Conservation (phyloP, 2,888 invertebrate species). For the Scelioninae gen. 2 region DNA sequence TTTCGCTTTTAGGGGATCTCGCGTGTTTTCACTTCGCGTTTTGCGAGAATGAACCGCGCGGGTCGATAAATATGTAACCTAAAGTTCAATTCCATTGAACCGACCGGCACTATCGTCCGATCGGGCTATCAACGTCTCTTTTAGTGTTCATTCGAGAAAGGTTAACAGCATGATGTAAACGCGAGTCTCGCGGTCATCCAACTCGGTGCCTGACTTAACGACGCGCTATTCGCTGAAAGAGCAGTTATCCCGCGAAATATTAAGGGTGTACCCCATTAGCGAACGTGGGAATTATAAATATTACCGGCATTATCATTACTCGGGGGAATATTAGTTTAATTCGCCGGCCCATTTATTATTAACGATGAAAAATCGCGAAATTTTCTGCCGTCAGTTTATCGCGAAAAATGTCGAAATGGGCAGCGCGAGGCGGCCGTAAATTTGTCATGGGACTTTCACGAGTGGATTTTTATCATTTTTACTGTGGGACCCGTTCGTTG, state of each 20-base stretch:
- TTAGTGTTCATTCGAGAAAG: conserved; percentile 61
- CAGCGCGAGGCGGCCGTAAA: conserved; percentile 29
- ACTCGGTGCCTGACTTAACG: conserved; percentile 55
- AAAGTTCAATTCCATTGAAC: conserved; percentile 59
- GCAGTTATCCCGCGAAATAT: conserved; percentile 52
- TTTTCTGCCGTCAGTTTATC: conserved; percentile 12
- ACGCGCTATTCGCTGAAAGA: conserved; percentile 51
- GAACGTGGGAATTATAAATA: conserved; percentile 52
- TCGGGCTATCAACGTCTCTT: conserved; percentile 61
- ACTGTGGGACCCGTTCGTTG: conserved; percentile 4
- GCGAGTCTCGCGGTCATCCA: conserved; percentile 60
- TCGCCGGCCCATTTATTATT: conserved; percentile 25
- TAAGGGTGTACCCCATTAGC: conserved; percentile 52
- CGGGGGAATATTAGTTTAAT: conserved; percentile 37
- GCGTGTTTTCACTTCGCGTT: conserved; percentile 21
- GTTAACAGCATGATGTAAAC: conserved; percentile 62
- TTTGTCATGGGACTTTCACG: conserved; percentile 42
- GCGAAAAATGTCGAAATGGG: conserved; percentile 16
- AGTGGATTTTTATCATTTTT: conserved; percentile 6
- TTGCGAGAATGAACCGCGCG: conserved; percentile 23
- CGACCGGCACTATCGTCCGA: conserved; percentile 54
- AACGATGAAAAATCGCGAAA: conserved; percentile 20
- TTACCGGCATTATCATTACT: conserved; percentile 31
- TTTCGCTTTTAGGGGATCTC: conserved; percentile 20
- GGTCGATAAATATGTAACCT: conserved; percentile 50